These are phyloP conservation scores for Anthonomus grandis DNA, from an alignment of 1,140 invertebrate genomes.

Conservation along the genomic window DNA sequence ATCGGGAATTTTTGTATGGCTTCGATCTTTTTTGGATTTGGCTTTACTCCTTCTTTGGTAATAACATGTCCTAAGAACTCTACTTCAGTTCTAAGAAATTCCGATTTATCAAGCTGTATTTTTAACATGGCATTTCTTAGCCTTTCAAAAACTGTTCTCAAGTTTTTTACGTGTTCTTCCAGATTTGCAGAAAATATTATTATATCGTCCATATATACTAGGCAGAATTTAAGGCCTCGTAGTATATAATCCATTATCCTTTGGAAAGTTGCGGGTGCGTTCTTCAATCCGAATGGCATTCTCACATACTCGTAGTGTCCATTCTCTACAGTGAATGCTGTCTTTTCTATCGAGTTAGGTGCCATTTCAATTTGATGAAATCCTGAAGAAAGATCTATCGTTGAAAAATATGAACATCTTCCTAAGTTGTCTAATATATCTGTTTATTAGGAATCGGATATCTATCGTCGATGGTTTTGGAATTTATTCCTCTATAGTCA, in stretches of 20 bases:
- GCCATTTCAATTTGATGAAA: slow-evolving; percentile 50
- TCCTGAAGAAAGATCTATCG: slow-evolving; percentile 50
- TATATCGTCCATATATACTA: slow-evolving; percentile 42
- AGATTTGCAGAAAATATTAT: slow-evolving; percentile 41
- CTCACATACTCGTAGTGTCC: slow-evolving; percentile 43
- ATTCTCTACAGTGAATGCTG: slow-evolving; percentile 47
- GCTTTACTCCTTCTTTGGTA: slow-evolving; percentile 13
- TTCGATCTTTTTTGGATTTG: slow-evolving; percentile 19
- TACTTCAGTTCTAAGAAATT: slow-evolving; percentile 28
- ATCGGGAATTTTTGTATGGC: slow-evolving; percentile 38
- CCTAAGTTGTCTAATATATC: slow-evolving; percentile 45
- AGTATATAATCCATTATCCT: no score
- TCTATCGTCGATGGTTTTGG: background rate
- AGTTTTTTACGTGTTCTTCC: slow-evolving; percentile 37
- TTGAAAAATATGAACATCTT: slow-evolving; percentile 43
- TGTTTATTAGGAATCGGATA: slow-evolving; percentile 35
- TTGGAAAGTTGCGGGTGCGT: slow-evolving; percentile 49
- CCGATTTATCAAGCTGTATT: slow-evolving; percentile 34
- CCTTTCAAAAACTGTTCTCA: slow-evolving; percentile 38
- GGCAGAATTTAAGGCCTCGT: no score
- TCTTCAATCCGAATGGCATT: slow-evolving; percentile 48
- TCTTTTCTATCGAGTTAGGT: slow-evolving; percentile 45
- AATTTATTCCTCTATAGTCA: slow-evolving; percentile 40
- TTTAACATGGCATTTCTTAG: slow-evolving; percentile 27
- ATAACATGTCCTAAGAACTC: slow-evolving; percentile 16